phyloP scores from a whole-genome alignment of 1,140 invertebrate genomes.

The Zaprionus africanus region DNA sequence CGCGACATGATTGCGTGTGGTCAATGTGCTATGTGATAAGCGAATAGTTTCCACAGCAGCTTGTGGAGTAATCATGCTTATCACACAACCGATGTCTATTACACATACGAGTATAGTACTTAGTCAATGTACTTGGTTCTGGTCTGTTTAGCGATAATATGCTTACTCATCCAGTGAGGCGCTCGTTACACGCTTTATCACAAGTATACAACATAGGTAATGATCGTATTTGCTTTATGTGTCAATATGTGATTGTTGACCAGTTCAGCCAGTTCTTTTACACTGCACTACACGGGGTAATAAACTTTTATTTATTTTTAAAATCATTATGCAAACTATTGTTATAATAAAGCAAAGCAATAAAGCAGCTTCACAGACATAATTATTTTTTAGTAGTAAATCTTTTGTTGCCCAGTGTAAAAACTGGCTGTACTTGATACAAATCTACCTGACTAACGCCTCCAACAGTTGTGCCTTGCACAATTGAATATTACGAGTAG shows the following conservation, averaged over 20 bases:
- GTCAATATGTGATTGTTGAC: neutral
- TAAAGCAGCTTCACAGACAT: neutral
- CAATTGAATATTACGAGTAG: neutral
- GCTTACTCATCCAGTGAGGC: slow-evolving; percentile 26
- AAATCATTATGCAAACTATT: neutral
- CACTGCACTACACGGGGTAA: neutral
- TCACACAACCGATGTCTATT: neutral
- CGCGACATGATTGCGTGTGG: slow-evolving; percentile 12
- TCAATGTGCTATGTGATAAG: slow-evolving; percentile 29
- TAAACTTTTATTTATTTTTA: neutral
- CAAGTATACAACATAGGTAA: neutral
- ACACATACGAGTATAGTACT: neutral
- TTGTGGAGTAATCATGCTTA: slow-evolving; percentile 23
- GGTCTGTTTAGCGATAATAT: neutral
- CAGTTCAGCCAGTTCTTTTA: neutral
- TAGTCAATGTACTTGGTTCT: neutral
- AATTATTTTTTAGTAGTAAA: neutral
- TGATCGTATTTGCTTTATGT: neutral
- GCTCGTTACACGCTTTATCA: neutral
- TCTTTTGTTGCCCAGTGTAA: neutral
- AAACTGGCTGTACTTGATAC: slow-evolving; percentile 6
- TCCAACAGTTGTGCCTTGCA: neutral
- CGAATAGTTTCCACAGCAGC: slow-evolving; percentile 1
- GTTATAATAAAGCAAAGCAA: neutral
- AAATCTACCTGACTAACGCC: neutral